Conservation (phyloP, 1,140 invertebrate species). For the Drosophila dunni region DNA sequence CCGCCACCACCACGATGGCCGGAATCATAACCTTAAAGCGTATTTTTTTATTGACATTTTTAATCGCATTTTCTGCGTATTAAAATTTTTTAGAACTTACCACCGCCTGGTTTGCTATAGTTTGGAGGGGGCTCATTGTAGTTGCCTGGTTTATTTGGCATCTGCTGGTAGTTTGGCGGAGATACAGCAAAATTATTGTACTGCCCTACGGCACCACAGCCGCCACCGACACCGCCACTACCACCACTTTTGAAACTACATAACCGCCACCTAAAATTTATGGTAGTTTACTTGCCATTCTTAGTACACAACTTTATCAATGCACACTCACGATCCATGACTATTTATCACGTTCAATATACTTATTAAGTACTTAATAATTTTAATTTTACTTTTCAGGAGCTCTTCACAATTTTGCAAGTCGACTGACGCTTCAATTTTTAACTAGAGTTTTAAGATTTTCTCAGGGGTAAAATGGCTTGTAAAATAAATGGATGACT, state of each 20-base stretch:
- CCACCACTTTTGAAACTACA: constrained; percentile 55
- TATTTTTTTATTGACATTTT: too few species aligned
- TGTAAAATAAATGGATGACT: constrained; percentile 44
- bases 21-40: too few species aligned
- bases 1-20: too few species aligned
- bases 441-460: constrained; percentile 9
- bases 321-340: constrained; percentile 71
- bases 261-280: constrained; percentile 66
- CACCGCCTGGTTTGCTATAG: too few species aligned
- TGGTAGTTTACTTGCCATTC: constrained; percentile 1
- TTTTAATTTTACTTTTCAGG: constrained; percentile 4
- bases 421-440: constrained; percentile 52
- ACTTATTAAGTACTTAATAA: constrained; percentile 13
- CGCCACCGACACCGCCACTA: too few species aligned
- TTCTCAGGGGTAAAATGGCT: constrained; percentile 69
- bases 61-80: too few species aligned
- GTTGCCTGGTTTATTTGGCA: constrained; percentile 74
- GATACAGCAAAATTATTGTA: constrained; percentile 82
- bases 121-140: too few species aligned
- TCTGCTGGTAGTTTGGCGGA: constrained; percentile 81
- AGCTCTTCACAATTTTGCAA: constrained; percentile 13
- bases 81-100: too few species aligned
- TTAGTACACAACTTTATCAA: not conserved
- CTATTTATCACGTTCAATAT: constrained; percentile 14
- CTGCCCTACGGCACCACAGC: constrained; percentile 71